Conservation (phyloP, 2,888 invertebrate species). For the Andrena marginata region DNA sequence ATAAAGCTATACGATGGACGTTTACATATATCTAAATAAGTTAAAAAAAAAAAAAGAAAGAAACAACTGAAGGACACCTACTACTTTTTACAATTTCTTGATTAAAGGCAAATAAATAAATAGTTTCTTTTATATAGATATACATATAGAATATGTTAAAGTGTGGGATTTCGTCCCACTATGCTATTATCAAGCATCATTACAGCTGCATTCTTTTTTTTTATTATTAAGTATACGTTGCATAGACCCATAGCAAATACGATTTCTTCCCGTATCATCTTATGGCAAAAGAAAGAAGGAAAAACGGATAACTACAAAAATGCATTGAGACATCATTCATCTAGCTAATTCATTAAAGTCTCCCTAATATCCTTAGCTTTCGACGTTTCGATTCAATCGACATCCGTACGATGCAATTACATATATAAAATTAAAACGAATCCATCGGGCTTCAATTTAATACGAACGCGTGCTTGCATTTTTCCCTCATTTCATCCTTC, state of each 20-base stretch:
- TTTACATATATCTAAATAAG: constrained; percentile 75
- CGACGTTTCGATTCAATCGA: constrained; percentile 65
- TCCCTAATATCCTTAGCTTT: constrained; percentile 39
- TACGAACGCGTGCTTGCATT: constrained; percentile 30
- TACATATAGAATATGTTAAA: constrained; percentile 63
- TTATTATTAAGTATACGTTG: constrained; percentile 63
- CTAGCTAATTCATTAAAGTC: constrained; percentile 54
- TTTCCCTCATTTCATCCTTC: constrained; percentile 2
- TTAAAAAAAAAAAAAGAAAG: constrained; percentile 66
- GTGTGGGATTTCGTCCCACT: constrained; percentile 58
- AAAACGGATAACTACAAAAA: constrained; percentile 67
- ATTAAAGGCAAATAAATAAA: constrained; percentile 74
- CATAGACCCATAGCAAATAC: constrained; percentile 68
- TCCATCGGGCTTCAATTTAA: constrained; percentile 54
- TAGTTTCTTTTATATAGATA: constrained; percentile 58
- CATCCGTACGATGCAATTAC: constrained; percentile 47
- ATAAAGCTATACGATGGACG: constrained; percentile 80
- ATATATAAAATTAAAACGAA: constrained; percentile 50
- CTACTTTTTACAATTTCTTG: constrained; percentile 69
- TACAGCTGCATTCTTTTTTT: constrained; percentile 62
- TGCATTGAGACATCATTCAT: constrained; percentile 61
- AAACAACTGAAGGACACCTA: constrained; percentile 54
- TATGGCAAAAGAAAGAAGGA: constrained; percentile 61
- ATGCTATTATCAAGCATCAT: constrained; percentile 69
- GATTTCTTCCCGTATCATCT: constrained; percentile 62